A percentile compares a stretch with the other conserved stretches of the same genome.
These are phyloP conservation scores for Rhinolophus sinicus DNA, from an alignment of 2,113 vertebrate genomes.

Conservation along the genomic window DNA sequence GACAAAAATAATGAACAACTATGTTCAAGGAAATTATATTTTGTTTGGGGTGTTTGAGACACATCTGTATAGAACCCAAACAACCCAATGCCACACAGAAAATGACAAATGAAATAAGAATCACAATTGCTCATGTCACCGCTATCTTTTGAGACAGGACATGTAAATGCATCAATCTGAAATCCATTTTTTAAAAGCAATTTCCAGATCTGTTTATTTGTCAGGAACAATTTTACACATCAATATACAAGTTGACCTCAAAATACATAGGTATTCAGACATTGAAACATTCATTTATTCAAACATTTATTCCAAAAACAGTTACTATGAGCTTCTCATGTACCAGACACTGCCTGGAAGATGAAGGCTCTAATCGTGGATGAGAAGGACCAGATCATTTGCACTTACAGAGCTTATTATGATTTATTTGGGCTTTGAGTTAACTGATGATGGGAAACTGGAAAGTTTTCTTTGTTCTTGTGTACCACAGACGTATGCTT, in stretches of 20 bases:
- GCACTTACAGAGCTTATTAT: background rate
- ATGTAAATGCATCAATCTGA: background rate
- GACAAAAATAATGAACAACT: background rate
- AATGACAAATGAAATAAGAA: background rate
- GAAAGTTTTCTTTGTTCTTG: background rate
- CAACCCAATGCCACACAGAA: background rate
- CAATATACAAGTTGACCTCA: background rate
- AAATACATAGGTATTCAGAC: background rate
- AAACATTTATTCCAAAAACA: background rate
- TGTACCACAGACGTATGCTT: background rate
- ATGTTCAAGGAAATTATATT: background rate
- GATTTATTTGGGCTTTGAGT: background rate
- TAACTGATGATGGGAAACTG: background rate
- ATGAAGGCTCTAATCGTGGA: background rate
- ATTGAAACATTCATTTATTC: background rate
- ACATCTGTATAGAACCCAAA: background rate
- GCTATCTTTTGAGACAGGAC: background rate
- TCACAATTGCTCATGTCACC: background rate
- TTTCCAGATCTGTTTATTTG: background rate
- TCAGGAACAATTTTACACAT: background rate
- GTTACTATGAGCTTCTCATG: background rate
- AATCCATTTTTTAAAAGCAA: background rate
- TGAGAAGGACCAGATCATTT: background rate
- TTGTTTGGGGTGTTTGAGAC: background rate
- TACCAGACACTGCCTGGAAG: background rate